A percentile compares a stretch with the other conserved stretches of the same genome.
These are phyloP conservation scores for Pipra filicauda DNA, from an alignment of 2,113 vertebrate species.

Conservation along the genomic window DNA sequence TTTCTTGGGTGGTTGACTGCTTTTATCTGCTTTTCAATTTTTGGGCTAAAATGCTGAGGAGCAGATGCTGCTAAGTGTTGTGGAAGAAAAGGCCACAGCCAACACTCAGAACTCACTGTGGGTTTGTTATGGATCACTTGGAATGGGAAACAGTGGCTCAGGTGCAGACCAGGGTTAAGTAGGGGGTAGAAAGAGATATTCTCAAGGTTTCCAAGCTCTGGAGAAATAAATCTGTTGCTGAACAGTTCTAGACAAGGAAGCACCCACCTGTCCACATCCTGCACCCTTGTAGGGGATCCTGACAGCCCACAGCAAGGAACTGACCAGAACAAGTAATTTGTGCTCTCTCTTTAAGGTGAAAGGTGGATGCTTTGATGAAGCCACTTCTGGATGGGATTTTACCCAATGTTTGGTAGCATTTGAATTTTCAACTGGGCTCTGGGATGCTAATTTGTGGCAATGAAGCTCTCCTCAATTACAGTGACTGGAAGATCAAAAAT, in stretches of 20 bases:
- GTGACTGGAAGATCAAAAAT: neutral
- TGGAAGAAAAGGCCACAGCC: neutral
- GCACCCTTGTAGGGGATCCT: rapidly evolving
- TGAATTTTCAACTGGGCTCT: neutral
- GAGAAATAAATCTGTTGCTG: neutral
- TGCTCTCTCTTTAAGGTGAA: neutral
- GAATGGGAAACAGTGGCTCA: neutral
- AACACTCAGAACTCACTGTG: neutral
- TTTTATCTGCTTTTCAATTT: neutral
- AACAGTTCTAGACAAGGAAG: neutral
- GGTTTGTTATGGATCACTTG: neutral
- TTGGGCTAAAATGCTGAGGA: neutral
- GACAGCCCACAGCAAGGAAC: neutral
- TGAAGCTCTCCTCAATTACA: neutral
- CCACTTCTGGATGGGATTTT: neutral
- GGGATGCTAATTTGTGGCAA: neutral
- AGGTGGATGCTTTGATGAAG: neutral
- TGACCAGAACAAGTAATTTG: neutral
- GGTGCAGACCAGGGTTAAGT: neutral
- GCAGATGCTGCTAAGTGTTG: neutral
- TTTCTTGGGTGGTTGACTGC: neutral
- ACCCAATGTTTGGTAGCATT: neutral
- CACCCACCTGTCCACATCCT: neutral
- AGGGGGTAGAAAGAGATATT: neutral
- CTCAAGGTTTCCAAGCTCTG: neutral